Conservation (phyloP, 2,888 invertebrate species). For the Leptopilina myrica region DNA sequence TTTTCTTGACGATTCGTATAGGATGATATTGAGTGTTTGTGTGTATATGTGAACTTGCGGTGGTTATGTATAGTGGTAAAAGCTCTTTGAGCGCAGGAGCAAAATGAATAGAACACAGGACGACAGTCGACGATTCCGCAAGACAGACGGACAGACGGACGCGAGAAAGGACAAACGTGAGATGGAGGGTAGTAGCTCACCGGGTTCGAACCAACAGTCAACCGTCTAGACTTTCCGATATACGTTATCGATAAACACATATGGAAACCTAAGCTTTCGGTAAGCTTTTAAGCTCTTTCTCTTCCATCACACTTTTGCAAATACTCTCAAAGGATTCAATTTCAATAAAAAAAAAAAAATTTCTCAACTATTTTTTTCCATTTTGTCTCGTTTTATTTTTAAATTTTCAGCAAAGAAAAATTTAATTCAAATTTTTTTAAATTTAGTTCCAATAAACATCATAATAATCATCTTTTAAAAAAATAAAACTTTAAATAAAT, state of each 20-base stretch:
- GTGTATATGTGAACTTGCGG: too few relatives aligned
- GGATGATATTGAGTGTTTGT: conserved; percentile 63
- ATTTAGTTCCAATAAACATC: too few relatives aligned
- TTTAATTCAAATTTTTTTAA: too few relatives aligned
- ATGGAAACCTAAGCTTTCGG: conserved; percentile 25
- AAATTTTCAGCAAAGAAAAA: too few relatives aligned
- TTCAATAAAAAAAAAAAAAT: background rate
- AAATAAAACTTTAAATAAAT: too few relatives aligned
- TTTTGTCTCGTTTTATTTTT: too few relatives aligned
- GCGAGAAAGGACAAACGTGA: conserved; percentile 59
- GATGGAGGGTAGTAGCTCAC: conserved; percentile 60
- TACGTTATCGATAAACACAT: background rate
- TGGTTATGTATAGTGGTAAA: conserved; percentile 61
- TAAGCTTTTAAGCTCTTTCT: conserved; percentile 22
- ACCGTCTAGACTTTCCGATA: conserved; percentile 23
- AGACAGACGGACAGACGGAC: conserved; percentile 60
- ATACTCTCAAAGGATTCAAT: conserved; percentile 17
- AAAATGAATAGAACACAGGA: conserved; percentile 67
- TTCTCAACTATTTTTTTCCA: background rate
- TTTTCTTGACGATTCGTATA: conserved; percentile 26
- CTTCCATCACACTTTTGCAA: background rate
- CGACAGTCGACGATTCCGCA: conserved; percentile 45
- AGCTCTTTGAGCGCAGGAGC: conserved; percentile 70
- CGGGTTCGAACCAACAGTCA: conserved; percentile 39
- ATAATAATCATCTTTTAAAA: too few relatives aligned